phyloP scores from a whole-genome alignment of 2,797 vertebrate species.

The Leucoraja ocellata region DNA sequence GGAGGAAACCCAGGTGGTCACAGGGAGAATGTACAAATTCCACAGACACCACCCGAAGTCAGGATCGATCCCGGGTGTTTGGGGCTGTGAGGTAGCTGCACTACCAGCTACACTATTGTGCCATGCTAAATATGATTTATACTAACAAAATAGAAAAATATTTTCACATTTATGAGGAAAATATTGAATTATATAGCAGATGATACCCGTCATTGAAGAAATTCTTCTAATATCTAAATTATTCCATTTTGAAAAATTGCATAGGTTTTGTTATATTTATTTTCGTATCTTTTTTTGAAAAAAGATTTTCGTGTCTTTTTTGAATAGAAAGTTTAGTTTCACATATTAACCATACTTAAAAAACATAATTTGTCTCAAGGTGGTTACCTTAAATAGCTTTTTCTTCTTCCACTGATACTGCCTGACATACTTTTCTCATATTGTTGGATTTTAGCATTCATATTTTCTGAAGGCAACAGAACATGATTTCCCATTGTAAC shows the following conservation, averaged over 20 bases:
- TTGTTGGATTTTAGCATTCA: too few species aligned
- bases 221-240: not conserved
- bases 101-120: too few species aligned
- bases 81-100: too few species aligned
- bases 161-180: not conserved
- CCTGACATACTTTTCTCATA: too few species aligned
- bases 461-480: not conserved
- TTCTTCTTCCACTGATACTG: too few species aligned
- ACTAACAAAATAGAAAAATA: not conserved
- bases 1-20: too few species aligned
- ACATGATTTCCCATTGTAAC: not conserved
- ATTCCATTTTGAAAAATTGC: not conserved
- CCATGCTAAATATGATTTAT: too few species aligned
- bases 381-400: too few species aligned
- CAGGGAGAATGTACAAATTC: too few species aligned
- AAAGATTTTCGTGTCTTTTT: not conserved
- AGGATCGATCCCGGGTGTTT: too few species aligned
- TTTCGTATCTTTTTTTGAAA: not conserved
- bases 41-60: too few species aligned
- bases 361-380: not conserved
- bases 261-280: not conserved
- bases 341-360: not conserved
- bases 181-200: not conserved
- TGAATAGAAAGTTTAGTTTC: not conserved
- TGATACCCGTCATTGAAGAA: too few species aligned